phyloP scores from a whole-genome alignment of 35 echinoderm and acorn worm genomes.

The Apostichopus californicus region DNA sequence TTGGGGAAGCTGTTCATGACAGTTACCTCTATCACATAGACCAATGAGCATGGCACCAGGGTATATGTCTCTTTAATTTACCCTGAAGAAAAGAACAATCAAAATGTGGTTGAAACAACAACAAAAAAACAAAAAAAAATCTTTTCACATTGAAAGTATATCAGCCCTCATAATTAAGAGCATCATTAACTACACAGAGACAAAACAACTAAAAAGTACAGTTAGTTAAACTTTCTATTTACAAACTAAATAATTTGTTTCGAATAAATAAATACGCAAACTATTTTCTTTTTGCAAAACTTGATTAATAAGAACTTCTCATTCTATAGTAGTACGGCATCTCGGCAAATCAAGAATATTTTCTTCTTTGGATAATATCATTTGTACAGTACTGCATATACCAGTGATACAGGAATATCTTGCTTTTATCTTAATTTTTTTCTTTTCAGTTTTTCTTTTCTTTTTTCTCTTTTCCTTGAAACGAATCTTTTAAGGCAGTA shows the following conservation, averaged over 20 bases:
- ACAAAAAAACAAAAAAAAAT: too few relatives aligned
- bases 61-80: too few relatives aligned
- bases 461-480: not conserved
- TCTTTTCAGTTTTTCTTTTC: not conserved
- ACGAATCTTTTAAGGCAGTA: not conserved
- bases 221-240: not conserved
- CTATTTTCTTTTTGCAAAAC: not conserved
- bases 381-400: not conserved
- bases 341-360: not conserved
- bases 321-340: not conserved
- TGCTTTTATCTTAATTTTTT: not conserved
- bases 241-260: not conserved
- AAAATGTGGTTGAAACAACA: too few relatives aligned
- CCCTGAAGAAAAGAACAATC: too few relatives aligned
- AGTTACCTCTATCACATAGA: too few relatives aligned
- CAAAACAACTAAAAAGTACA: not conserved
- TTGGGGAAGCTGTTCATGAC: too few relatives aligned
- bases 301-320: not conserved
- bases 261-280: not conserved
- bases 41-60: too few relatives aligned
- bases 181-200: not conserved
- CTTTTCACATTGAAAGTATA: not conserved
- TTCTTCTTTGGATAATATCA: not conserved
- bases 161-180: not conserved
- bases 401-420: not conserved